Conservation (phyloP, 2,888 invertebrate species). For the Amphimallon solstitiale region DNA sequence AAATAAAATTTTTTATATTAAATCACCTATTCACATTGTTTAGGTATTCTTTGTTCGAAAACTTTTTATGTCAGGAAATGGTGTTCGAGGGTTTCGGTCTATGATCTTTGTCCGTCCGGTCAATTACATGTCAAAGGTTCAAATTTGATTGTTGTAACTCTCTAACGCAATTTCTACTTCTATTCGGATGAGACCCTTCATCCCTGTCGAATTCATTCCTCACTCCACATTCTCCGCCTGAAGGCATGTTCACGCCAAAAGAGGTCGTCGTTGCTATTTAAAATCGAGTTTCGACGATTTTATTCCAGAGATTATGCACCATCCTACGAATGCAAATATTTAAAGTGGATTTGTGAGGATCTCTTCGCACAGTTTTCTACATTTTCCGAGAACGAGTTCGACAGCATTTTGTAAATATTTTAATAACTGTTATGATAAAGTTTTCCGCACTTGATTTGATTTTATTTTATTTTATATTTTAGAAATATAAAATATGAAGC, state of each 20-base stretch:
- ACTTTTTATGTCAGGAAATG: background rate
- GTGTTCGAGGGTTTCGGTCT: conserved; percentile 20
- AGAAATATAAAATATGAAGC: background rate
- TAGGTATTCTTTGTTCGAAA: background rate
- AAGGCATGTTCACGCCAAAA: conserved; percentile 27
- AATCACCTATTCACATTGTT: background rate
- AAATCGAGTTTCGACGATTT: conserved; percentile 40
- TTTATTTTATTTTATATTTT: background rate
- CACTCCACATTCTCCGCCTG: conserved; percentile 23
- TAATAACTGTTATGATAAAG: conserved; percentile 30
- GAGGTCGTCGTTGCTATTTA: conserved; percentile 30
- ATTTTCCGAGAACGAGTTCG: conserved; percentile 16
- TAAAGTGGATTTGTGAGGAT: conserved; percentile 36
- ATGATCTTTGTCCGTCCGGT: conserved; percentile 38
- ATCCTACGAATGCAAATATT: conserved; percentile 38
- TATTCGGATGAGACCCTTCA: conserved; percentile 28
- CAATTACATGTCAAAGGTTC: conserved; percentile 41
- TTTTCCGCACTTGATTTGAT: background rate
- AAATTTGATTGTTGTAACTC: conserved; percentile 41
- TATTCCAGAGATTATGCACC: conserved; percentile 38
- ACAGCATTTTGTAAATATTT: conserved; percentile 29
- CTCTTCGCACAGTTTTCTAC: conserved; percentile 8
- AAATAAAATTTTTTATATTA: too few species aligned
- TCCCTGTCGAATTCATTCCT: background rate
- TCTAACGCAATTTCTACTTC: conserved; percentile 34